Conservation (phyloP, 2,888 invertebrate species). For the Tortrix viridana region DNA sequence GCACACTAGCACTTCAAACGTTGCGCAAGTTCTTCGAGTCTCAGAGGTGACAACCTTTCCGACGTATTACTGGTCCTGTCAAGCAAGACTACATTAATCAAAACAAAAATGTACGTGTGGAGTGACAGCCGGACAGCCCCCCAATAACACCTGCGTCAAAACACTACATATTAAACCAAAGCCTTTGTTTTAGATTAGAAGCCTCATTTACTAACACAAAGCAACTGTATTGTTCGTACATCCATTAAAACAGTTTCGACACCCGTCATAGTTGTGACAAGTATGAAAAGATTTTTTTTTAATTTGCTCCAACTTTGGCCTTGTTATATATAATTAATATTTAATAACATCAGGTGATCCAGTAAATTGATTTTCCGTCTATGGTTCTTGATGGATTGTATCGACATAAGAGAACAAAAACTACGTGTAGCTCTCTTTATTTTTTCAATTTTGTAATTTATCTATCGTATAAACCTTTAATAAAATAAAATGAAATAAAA, state of each 20-base stretch:
- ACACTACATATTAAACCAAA: constrained; percentile 63
- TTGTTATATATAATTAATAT: constrained; percentile 44
- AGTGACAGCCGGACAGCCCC: constrained; percentile 65
- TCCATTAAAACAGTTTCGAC: constrained; percentile 73
- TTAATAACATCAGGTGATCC: constrained; percentile 40
- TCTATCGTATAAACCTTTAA: too few species aligned
- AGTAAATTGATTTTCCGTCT: constrained; percentile 48
- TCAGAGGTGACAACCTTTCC: constrained; percentile 51
- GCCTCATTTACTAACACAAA: constrained; percentile 65
- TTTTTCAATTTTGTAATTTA: not conserved
- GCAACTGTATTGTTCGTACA: constrained; percentile 64
- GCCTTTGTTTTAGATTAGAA: constrained; percentile 70
- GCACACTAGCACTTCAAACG: constrained; percentile 40
- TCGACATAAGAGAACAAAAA: constrained; percentile 5
- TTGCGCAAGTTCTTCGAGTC: constrained; percentile 49
- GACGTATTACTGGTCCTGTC: constrained; percentile 54
- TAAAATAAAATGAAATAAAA: not conserved
- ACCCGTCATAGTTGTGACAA: constrained; percentile 74
- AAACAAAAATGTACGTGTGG: constrained; percentile 47
- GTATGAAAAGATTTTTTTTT: constrained; percentile 62
- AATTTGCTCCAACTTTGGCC: constrained; percentile 56
- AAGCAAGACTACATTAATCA: constrained; percentile 69
- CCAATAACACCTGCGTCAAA: constrained; percentile 70
- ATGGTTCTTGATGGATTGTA: constrained; percentile 23
- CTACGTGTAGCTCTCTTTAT: not conserved